Percentiles rank a stretch among this genome's conserved stretches.
phyloP scores from a whole-genome alignment of 2,888 invertebrate genomes.

The Chaetogeoica ovagalla region DNA sequence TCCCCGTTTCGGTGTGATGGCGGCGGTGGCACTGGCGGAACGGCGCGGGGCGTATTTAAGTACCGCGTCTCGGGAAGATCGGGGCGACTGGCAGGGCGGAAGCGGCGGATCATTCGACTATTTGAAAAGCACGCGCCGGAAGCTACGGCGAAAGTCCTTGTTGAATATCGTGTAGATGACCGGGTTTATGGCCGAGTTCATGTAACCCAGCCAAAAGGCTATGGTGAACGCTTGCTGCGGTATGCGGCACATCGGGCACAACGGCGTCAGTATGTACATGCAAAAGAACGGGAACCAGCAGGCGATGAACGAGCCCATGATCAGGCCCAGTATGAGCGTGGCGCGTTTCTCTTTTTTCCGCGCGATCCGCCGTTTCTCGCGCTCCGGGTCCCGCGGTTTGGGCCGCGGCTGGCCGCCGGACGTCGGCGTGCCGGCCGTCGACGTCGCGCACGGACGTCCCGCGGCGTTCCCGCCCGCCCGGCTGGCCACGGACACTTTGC shows the following conservation, averaged over 20 bases:
- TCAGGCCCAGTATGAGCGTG: conserved; percentile 92
- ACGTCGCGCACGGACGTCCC: conserved; percentile 64
- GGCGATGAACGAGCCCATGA: conserved; percentile 97
- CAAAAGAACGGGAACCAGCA: conserved; percentile 99
- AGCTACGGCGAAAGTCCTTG: conserved; percentile 94
- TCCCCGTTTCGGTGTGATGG: too few species aligned
- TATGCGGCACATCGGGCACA: conserved; percentile 72
- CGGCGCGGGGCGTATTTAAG: too few species aligned
- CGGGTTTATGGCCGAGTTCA: conserved; percentile 94
- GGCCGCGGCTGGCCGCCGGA: conserved; percentile 70
- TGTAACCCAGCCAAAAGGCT: conserved; percentile 96
- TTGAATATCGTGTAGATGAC: conserved; percentile 97
- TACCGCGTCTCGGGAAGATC: too few species aligned
- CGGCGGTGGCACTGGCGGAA: neutral
- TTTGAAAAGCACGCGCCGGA: conserved; percentile 93
- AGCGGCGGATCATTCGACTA: too few species aligned
- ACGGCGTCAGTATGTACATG: conserved; percentile 83
- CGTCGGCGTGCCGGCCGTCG: conserved; percentile 7
- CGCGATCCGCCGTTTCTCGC: conserved; percentile 89
- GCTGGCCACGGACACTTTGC: conserved; percentile 54
- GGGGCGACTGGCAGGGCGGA: too few species aligned
- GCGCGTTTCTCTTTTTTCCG: conserved; percentile 95
- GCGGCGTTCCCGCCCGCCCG: conserved; percentile 86
- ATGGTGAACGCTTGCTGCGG: conserved; percentile 85
- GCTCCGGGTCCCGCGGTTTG: conserved; percentile 86